Evolutionary conservation across 2,113 vertebrate genomes (phyloP), one percentile per base, ranked within the genome.

Genomic region (Falco punctatus): DNA sequence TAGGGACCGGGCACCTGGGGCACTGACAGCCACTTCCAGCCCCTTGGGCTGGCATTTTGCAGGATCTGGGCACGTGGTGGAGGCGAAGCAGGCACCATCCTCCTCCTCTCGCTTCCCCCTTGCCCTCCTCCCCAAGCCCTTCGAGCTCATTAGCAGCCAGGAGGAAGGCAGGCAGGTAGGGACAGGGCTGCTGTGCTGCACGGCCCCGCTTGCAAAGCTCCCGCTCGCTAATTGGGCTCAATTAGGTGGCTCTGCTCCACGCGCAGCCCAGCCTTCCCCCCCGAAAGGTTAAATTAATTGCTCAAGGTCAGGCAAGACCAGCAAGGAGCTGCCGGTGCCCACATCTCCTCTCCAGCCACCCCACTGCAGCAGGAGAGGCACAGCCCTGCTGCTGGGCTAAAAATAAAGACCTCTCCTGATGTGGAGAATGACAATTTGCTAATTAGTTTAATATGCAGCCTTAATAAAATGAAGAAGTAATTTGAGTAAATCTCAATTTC

Each of bases 361-460:
- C 87, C 65, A 71, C 83, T 67, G 30, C 30, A 90, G 95, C 88
- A 20, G 69, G 78, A 90, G 57, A 74, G 73, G 73, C 49, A 42
- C 28, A 64, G 75, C 69, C 73, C 38, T 35, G 83, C 88, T 92
- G 92, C 94, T 70, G 84, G 49, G 88, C 96, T 97, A 96, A 96
- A 98, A 97, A 97, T 96, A 97, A 97, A 95, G 95, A 91, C 97
- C 77, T 17, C 32, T 96, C 94, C 91, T 87, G 91, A 97, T 71
- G 97, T 65, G 28, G 91, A 96, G 95, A 97, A 86, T 64, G 92
- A 83, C 90, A 66, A 94, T 96, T 97, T 91, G 96, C 96, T 97
- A 97, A 98, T 97, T 98, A 98, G 96, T 93, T 97, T 95, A 96
- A 97, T 87, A 96, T 55, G 83, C 91, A 94, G 97, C 96, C 89